A percentile compares a stretch with the other conserved stretches of the same genome.
Evolutionary conservation across 2,797 vertebrate genomes (phyloP).

Genomic region (Pterois miles): DNA sequence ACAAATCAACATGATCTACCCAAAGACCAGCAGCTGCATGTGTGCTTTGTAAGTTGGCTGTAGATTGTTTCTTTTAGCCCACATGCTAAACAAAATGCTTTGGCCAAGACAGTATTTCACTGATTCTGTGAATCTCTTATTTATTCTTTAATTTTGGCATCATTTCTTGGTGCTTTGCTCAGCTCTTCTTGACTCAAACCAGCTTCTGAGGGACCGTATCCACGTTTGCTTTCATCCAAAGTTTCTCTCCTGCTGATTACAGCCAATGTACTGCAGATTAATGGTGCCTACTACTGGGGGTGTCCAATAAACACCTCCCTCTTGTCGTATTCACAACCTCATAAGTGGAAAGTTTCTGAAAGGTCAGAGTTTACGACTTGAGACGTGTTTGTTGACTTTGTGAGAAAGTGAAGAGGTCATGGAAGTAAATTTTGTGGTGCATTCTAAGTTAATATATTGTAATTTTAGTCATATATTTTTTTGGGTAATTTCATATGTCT

Average conservation of each 20-base stretch:
- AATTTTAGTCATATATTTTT: no score
- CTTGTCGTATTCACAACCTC: no score
- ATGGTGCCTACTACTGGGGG: no score
- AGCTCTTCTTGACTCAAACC: constrained; percentile 24
- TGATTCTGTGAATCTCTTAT: constrained; percentile 17
- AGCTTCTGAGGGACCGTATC: constrained; percentile 38
- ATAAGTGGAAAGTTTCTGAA: no score
- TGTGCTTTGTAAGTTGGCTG: background rate
- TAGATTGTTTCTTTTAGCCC: background rate
- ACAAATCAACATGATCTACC: constrained; percentile 2
- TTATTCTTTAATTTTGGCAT: background rate
- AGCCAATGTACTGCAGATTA: constrained; percentile 15
- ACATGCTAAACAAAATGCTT: background rate
- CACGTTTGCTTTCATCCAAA: constrained; percentile 45
- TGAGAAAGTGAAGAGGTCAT: no score
- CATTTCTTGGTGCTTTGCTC: constrained; percentile 21
- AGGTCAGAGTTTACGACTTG: no score
- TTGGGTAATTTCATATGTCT: no score
- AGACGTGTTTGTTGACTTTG: no score
- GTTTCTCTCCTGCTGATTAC: constrained; percentile 19
- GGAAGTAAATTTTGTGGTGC: no score
- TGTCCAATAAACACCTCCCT: no score
- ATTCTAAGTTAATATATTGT: no score
- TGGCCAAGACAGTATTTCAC: background rate
- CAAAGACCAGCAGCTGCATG: background rate